A percentile compares a stretch with the other conserved stretches of the same genome.
phyloP scores from a whole-genome alignment of 53 echinoderm and acorn worm genomes.

The Paelopatides confundens region DNA sequence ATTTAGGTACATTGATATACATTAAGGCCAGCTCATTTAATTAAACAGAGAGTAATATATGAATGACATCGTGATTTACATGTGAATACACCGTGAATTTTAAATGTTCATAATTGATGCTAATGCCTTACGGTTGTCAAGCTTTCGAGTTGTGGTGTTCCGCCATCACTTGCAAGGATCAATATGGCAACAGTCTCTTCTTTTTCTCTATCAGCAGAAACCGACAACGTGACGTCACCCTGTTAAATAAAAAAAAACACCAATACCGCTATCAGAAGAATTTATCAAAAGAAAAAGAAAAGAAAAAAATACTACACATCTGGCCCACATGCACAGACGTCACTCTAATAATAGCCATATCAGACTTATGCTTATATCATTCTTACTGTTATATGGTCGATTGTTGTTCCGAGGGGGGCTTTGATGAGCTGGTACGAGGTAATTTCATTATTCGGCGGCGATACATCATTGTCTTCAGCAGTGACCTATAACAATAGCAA shows the following conservation, averaged over 20 bases:
- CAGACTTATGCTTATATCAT: too few species aligned
- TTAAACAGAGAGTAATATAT: too few species aligned
- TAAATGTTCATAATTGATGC: not conserved
- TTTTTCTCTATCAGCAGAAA: not conserved
- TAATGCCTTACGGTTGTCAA: not conserved
- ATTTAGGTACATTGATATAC: too few species aligned
- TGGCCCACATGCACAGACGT: too few species aligned
- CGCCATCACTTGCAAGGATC: constrained; percentile 9
- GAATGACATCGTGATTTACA: too few species aligned
- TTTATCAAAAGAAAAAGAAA: too few species aligned
- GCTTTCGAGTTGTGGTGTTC: constrained; percentile 2
- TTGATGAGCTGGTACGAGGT: not conserved
- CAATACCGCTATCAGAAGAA: too few species aligned
- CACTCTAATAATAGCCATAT: too few species aligned
- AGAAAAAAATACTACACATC: too few species aligned
- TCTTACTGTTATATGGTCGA: constrained; percentile 18
- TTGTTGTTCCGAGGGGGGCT: not conserved
- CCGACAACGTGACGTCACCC: not conserved
- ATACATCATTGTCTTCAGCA: not conserved
- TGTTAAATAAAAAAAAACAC: not conserved
- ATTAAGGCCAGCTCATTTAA: too few species aligned
- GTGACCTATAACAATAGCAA: not conserved
- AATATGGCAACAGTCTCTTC: not conserved
- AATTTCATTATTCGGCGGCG: constrained; percentile 4
- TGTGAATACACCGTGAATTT: too few species aligned